Evolutionary conservation across 2,888 invertebrate species (phyloP).

Genomic region (Caenorhabditis angaria): DNA sequence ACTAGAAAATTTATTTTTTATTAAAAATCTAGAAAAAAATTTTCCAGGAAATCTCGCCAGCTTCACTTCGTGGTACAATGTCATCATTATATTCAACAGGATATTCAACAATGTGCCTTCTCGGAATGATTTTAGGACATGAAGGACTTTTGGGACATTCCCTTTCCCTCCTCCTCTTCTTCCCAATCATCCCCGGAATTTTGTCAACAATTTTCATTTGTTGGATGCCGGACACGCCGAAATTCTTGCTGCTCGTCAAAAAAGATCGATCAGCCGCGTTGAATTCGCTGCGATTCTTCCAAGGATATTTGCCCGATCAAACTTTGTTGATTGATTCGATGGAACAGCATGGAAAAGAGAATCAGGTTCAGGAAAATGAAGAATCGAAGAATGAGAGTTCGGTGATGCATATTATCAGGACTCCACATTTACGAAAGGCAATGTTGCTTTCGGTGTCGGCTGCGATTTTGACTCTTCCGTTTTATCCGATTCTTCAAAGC

Average conservation of each 20-base stretch:
- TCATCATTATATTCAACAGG: constrained; percentile 66
- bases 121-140: constrained; percentile 69
- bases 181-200: constrained; percentile 65
- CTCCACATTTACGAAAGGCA: constrained; percentile 59
- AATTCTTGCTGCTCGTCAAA: constrained; percentile 54
- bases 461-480: constrained; percentile 61
- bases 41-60: constrained; percentile 65
- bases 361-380: neutral
- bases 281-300: constrained; percentile 59
- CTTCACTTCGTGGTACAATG: constrained; percentile 63
- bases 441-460: constrained; percentile 59
- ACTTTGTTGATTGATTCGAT: constrained; percentile 33
- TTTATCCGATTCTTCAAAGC: constrained; percentile 67
- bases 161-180: constrained; percentile 58
- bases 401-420: constrained; percentile 47
- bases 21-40: neutral
- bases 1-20: too few relatives aligned
- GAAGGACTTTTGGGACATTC: constrained; percentile 62
- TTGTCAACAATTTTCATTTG: constrained; percentile 56
- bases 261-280: constrained; percentile 51
- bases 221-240: constrained; percentile 68
- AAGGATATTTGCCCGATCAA: constrained; percentile 45
- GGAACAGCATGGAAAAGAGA: constrained; percentile 35
- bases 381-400: constrained; percentile 13
- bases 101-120: constrained; percentile 62